phyloP scores from a whole-genome alignment of 2,888 invertebrate genomes.

The Caenorhabditis doughertyi region DNA sequence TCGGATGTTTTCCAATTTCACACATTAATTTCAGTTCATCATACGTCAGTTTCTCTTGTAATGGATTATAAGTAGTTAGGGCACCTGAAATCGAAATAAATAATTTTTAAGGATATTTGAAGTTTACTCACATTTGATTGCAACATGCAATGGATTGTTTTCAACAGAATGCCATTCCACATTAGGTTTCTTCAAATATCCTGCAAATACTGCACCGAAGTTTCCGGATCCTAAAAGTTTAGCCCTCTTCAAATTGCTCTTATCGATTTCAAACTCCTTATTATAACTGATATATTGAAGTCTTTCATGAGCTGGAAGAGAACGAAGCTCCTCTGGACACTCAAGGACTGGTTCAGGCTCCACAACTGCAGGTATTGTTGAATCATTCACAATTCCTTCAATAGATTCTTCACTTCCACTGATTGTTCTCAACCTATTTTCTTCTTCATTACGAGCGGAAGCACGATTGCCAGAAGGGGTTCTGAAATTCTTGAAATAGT shows the following conservation, averaged over 20 bases:
- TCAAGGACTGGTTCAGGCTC: neutral
- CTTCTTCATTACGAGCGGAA: too few species aligned
- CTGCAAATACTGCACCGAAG: neutral
- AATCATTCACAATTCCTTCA: neutral
- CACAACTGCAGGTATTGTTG: neutral
- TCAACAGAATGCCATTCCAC: neutral
- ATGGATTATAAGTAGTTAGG: too few species aligned
- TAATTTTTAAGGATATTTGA: too few species aligned
- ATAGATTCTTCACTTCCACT: neutral
- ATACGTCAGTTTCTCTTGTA: too few species aligned
- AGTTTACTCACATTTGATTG: conserved; percentile 14
- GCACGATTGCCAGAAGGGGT: too few species aligned
- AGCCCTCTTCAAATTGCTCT: neutral
- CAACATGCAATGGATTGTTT: neutral
- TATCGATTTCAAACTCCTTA: neutral
- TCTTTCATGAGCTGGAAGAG: neutral
- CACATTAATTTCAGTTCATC: neutral
- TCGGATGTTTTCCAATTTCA: neutral
- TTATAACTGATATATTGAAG: neutral
- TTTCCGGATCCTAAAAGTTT: neutral
- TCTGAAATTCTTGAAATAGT: too few species aligned
- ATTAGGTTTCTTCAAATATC: neutral
- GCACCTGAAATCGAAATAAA: too few species aligned
- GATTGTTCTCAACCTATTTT: neutral
- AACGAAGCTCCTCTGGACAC: neutral